Percentiles rank a stretch among this genome's conserved stretches.
These are phyloP conservation scores for Maccullochella peelii DNA, from an alignment of 2,113 vertebrate species.

Conservation along the genomic window DNA sequence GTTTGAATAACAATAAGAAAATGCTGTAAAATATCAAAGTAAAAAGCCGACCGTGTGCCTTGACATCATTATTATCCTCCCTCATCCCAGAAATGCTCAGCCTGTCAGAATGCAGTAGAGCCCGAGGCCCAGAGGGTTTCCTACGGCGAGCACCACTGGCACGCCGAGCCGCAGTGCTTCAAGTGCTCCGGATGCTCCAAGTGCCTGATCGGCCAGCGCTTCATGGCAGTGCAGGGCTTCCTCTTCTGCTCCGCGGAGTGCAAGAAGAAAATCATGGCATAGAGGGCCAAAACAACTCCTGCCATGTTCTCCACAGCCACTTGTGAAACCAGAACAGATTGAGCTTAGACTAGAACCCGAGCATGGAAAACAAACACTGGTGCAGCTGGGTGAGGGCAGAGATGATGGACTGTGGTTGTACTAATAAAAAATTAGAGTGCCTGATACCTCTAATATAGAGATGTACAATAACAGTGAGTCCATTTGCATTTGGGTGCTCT, in stretches of 20 bases:
- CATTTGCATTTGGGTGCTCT: not conserved
- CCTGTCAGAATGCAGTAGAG: slow-evolving; percentile 91
- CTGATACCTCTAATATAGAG: not conserved
- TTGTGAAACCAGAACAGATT: slow-evolving; percentile 17
- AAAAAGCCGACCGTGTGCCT: not conserved
- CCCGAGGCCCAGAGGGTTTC: slow-evolving; percentile 95
- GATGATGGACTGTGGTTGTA: not conserved
- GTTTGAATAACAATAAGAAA: not conserved
- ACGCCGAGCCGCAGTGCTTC: slow-evolving; percentile 91
- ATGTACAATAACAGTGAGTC: not conserved
- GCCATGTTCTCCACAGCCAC: slow-evolving; percentile 4
- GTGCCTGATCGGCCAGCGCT: slow-evolving; percentile 93
- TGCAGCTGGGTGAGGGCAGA: not conserved
- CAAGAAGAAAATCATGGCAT: slow-evolving; percentile 89
- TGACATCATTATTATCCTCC: slow-evolving; percentile 12
- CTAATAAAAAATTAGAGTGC: slow-evolving; percentile 6
- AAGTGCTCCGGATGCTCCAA: slow-evolving; percentile 94
- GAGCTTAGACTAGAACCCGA: not conserved
- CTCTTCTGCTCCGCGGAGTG: slow-evolving; percentile 96
- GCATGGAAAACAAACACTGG: slow-evolving; percentile 29
- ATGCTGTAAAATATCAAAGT: not conserved
- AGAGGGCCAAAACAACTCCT: not conserved
- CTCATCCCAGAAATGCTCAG: slow-evolving; percentile 88
- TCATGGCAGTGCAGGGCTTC: slow-evolving; percentile 91
- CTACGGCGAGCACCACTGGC: slow-evolving; percentile 94